Evolutionary conservation across 2,888 invertebrate species (phyloP), one percentile per base, ranked within the genome.

Genomic region (Malthinus flaveolus): DNA sequence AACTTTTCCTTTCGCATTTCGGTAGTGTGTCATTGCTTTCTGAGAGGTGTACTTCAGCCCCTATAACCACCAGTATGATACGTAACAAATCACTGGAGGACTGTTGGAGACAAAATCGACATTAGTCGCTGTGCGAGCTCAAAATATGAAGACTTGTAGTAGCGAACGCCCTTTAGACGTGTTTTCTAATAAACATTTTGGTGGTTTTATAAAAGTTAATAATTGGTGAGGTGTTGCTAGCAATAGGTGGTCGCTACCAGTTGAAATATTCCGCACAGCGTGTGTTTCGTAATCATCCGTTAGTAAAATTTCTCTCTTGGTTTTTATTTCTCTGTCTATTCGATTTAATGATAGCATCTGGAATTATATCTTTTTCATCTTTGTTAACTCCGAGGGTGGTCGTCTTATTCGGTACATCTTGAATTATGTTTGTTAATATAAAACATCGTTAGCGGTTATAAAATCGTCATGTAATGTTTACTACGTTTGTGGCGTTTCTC

Each of bases 181-280:
- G 5, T 23, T 23, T 23, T 23, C 5, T 23, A 23, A 23, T 23
- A 5, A 23, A 23, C 23, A 23, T 23, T 23, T 23, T 23, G 3
- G 5, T 23, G 23, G 23, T 23, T 23, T 23, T 23, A 23, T 23
- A 23, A 23, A 23, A 15, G 13, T 15, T 15, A 15, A 42, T 42
- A 42, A 54, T 42, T 36, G 54, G 54, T 47, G 39, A 54, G 54
- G 54, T 54, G 54, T 54, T 42, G 7, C 15, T 45, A 54, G 39
- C 48, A 45, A 39, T 54, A 54, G 54, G 54, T 54, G 54, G 54
- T 48, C 54, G 54, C 47, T 54, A 54, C 54, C 46, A 54, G 47
- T 54, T 32, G 47, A 36, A 47, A 46, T 54, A 54, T 54, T 54
- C 36, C 35, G 37, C 54, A 10, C 54, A 54, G 54, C 54, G 39